Evolutionary conservation across 2,888 invertebrate species (phyloP).

Genomic region (Aphidoletes aphidimyza): DNA sequence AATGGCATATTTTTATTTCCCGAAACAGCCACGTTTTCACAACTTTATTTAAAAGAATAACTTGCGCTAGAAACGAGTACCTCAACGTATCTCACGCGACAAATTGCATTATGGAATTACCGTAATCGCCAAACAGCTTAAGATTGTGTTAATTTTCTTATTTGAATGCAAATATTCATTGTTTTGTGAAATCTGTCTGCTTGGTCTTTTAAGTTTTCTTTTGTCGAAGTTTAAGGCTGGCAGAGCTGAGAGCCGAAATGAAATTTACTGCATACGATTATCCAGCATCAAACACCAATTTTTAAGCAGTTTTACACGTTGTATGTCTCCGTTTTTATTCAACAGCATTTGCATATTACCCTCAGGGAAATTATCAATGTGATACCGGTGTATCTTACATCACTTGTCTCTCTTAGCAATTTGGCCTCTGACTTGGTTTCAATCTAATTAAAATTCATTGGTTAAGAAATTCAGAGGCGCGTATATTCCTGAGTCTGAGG

Average conservation of each 20-base stretch:
- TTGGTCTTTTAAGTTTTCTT: not conserved
- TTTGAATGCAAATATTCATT: constrained; percentile 55
- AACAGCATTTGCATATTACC: constrained; percentile 54
- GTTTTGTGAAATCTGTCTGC: not conserved
- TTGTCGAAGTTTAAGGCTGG: not conserved
- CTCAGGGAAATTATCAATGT: constrained; percentile 43
- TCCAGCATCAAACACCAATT: not conserved
- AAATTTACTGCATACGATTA: constrained; percentile 16
- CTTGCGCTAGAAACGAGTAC: too few relatives aligned
- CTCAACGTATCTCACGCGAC: not conserved
- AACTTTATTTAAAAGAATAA: too few relatives aligned
- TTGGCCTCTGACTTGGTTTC: not conserved
- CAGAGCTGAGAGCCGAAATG: not conserved
- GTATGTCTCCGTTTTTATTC: not conserved
- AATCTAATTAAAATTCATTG: constrained; percentile 55
- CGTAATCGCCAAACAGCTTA: constrained; percentile 14
- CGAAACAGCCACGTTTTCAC: too few relatives aligned
- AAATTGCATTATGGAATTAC: constrained; percentile 34
- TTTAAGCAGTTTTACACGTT: constrained; percentile 31
- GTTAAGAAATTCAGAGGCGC: not conserved
- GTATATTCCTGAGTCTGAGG: not conserved
- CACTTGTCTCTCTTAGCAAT: not conserved
- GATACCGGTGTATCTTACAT: not conserved
- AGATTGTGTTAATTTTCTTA: constrained; percentile 55
- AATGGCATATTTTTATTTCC: too few relatives aligned